Conservation (phyloP, 2,797 vertebrate genomes). For the Ceryle rudis region DNA sequence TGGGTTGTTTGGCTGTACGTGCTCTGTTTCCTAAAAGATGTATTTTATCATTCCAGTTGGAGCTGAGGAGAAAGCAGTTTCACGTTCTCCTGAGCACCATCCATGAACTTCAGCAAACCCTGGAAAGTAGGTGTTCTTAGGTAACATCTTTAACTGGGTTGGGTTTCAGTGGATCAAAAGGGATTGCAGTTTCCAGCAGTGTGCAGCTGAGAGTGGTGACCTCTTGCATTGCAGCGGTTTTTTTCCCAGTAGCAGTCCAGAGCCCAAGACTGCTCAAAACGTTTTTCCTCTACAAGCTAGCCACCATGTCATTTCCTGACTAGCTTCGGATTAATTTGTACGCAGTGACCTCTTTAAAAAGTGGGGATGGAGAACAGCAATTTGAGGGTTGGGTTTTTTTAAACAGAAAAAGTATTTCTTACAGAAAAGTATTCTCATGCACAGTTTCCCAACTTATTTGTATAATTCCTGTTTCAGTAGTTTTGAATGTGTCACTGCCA, state of each 20-base stretch:
- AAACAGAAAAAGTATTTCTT: neutral
- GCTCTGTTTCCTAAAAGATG: neutral
- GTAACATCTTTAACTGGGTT: neutral
- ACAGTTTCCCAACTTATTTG: neutral
- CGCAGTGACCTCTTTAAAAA: neutral
- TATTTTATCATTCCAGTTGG: slow-evolving; percentile 82
- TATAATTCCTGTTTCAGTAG: neutral
- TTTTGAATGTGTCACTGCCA: neutral
- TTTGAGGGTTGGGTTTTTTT: neutral
- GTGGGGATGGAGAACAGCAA: neutral
- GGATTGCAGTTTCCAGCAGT: neutral
- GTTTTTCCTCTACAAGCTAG: neutral
- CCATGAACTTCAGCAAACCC: slow-evolving; percentile 96
- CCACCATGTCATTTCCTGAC: neutral
- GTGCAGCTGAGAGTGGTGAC: neutral
- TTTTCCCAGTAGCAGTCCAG: neutral
- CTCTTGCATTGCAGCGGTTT: neutral
- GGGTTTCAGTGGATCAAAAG: neutral
- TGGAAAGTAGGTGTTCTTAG: slow-evolving; percentile 90
- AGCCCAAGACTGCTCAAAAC: neutral
- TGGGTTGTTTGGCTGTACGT: neutral
- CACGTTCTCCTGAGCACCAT: slow-evolving; percentile 98
- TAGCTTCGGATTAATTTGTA: neutral
- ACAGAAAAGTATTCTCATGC: neutral
- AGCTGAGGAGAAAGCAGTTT: slow-evolving; percentile 97